A percentile compares a stretch with the other conserved stretches of the same genome.
phyloP scores from a whole-genome alignment of 2,888 invertebrate genomes.

The Pelosia muscerda region DNA sequence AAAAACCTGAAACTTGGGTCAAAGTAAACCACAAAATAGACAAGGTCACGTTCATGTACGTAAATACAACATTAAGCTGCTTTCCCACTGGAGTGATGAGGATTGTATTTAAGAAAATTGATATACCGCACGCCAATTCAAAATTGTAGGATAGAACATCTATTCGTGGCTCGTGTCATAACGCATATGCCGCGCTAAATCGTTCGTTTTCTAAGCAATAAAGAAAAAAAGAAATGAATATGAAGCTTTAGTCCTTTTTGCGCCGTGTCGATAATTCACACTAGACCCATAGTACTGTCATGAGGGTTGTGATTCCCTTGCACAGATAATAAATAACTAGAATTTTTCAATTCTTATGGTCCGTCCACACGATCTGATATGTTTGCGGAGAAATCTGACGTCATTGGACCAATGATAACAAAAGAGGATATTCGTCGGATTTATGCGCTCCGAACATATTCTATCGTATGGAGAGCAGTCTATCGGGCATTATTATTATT shows the following conservation, averaged over 20 bases:
- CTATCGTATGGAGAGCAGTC: too few species aligned
- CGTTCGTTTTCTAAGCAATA: too few species aligned
- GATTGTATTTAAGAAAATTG: background rate
- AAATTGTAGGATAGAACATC: background rate
- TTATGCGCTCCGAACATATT: too few species aligned
- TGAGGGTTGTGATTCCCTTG: background rate
- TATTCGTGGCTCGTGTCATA: background rate
- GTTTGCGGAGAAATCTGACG: too few species aligned
- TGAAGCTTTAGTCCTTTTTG: too few species aligned
- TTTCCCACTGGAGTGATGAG: background rate
- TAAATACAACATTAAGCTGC: constrained; percentile 4
- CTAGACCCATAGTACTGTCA: background rate
- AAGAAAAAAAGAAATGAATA: too few species aligned
- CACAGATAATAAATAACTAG: background rate
- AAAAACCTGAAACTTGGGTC: constrained; percentile 24
- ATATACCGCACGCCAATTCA: background rate
- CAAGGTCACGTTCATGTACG: constrained; percentile 7
- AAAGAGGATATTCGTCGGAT: too few species aligned
- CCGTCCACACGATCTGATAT: too few species aligned
- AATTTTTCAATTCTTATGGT: background rate
- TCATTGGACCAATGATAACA: too few species aligned
- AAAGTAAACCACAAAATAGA: constrained; percentile 28
- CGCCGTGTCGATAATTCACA: too few species aligned
- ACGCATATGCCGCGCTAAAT: background rate
- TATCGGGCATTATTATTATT: too few species aligned